These are phyloP conservation scores for Scaptomyza graminum DNA, from an alignment of 1,140 invertebrate genomes.

Conservation along the genomic window DNA sequence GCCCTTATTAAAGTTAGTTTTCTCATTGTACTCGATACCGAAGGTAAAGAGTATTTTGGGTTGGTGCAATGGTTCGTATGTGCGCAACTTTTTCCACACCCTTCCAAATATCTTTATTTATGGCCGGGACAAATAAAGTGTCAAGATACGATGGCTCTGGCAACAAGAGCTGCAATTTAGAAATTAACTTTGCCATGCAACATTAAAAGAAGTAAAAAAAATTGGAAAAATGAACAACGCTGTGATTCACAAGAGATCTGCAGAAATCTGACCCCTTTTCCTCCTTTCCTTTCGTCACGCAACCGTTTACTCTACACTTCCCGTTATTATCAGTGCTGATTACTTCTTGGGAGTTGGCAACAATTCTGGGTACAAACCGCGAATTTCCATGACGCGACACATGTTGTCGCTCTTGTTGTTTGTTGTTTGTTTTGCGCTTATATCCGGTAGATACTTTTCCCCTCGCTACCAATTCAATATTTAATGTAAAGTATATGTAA, in stretches of 20 bases:
- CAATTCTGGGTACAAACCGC: constrained; percentile 6
- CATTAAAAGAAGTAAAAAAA: constrained; percentile 46
- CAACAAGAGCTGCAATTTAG: constrained; percentile 81
- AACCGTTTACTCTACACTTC: neutral
- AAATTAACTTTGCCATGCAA: constrained; percentile 82
- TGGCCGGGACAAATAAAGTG: too few species aligned
- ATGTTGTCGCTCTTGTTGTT: constrained; percentile 56
- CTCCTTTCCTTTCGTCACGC: neutral
- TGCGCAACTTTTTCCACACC: too few species aligned
- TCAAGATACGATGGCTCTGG: too few species aligned
- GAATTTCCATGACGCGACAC: constrained; percentile 39
- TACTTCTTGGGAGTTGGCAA: constrained; percentile 12
- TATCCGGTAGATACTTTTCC: constrained; percentile 68
- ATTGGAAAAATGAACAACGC: constrained; percentile 17
- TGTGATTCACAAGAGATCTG: constrained; percentile 46
- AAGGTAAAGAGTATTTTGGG: constrained; percentile 49
- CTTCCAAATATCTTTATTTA: too few species aligned
- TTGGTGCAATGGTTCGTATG: too few species aligned
- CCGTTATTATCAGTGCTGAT: neutral
- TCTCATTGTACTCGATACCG: too few species aligned
- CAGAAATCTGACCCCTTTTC: constrained; percentile 2
- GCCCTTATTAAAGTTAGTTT: too few species aligned
- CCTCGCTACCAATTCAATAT: constrained; percentile 75
- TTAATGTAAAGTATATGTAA: constrained; percentile 52
- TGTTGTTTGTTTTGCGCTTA: constrained; percentile 55